Evolutionary conservation across 2,888 invertebrate genomes (phyloP), one percentile per base, ranked within the genome.

Genomic region (Hirtodrosophila trivittata): DNA sequence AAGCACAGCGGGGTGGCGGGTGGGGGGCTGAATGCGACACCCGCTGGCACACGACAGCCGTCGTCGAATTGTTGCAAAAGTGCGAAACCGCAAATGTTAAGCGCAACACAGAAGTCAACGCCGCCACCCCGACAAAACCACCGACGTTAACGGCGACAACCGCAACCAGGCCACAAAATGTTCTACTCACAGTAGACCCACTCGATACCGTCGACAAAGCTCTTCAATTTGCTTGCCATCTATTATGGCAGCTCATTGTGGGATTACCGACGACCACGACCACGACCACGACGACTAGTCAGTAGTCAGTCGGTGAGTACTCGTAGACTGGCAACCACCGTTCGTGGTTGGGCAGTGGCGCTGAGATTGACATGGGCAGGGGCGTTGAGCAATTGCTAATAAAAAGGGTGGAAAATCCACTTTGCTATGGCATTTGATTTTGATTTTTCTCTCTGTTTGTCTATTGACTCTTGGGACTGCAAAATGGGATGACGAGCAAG

Each of bases 51-150:
- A 67, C 70, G 64, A 64, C 85, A 49, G 38, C 50, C 66, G 60
- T 69, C 63, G 57, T 63, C 52, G 68, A 77, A 86, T 84, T 86
- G 88, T 69, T 81, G 86, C 77, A 85, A 87, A 89, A 88, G 89
- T 89, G 89, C 81, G 81, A 89, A 89, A 88, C 89, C 89, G 76
- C 89, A 89, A 89, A 88, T 89, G 87, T 87, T 88, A 89, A 89
- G 78, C 87, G 82, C 75, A 83, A 82, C 87, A 80, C 86, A 82
- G 75, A 86, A 89, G 88, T 88, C 87, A 89, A 88, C 83, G 69
- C 80, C 70, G 14, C 41, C 45, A 66, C 60, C 59, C 54, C 28
- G 63, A 47, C 72, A 37, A 56, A 62, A 59, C 64, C 57, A 58
- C 59, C 43, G 37, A 49, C 60, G 55, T 46, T 47, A 51, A 43